Evolutionary conservation across 1,140 invertebrate species (phyloP).

Genomic region (Trichogramma pretiosum): DNA sequence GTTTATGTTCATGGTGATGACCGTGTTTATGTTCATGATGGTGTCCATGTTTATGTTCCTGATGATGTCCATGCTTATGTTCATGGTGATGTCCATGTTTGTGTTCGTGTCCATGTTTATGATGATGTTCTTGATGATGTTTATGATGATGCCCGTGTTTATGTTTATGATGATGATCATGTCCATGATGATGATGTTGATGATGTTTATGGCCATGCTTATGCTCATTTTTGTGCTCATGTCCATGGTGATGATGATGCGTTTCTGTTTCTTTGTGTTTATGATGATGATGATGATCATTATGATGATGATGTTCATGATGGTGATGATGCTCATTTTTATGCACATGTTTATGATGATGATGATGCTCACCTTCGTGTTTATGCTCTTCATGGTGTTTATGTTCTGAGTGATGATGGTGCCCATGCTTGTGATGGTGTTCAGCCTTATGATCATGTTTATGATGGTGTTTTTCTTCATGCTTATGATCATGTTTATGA

Average conservation of each 20-base stretch:
- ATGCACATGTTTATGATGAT: conserved; percentile 14
- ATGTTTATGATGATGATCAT: conserved; percentile 11
- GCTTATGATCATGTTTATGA: conserved; percentile 9
- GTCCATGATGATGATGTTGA: conserved; percentile 6
- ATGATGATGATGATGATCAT: conserved; percentile 16
- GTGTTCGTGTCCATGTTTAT: conserved; percentile 11
- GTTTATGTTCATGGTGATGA: conserved; percentile 9
- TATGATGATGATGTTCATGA: conserved; percentile 15
- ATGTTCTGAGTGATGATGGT: conserved; percentile 14
- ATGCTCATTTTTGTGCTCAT: conserved; percentile 14
- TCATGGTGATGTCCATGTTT: conserved; percentile 9
- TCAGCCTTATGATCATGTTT: conserved; percentile 9
- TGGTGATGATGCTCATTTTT: conserved; percentile 17
- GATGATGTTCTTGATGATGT: conserved; percentile 9
- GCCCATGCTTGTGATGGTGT: conserved; percentile 13
- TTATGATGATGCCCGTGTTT: conserved; percentile 6
- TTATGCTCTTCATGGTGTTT: conserved; percentile 17
- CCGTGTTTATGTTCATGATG: conserved; percentile 9
- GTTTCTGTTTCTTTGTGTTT: conserved; percentile 12
- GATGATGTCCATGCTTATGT: conserved; percentile 10
- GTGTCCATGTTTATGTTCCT: conserved; percentile 10
- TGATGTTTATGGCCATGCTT: conserved; percentile 16
- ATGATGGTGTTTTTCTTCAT: conserved; percentile 7
- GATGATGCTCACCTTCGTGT: conserved; percentile 15
- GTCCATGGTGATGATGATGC: conserved; percentile 16